These are phyloP conservation scores for Apis cerana DNA, from an alignment of 1,140 invertebrate species.

Conservation along the genomic window DNA sequence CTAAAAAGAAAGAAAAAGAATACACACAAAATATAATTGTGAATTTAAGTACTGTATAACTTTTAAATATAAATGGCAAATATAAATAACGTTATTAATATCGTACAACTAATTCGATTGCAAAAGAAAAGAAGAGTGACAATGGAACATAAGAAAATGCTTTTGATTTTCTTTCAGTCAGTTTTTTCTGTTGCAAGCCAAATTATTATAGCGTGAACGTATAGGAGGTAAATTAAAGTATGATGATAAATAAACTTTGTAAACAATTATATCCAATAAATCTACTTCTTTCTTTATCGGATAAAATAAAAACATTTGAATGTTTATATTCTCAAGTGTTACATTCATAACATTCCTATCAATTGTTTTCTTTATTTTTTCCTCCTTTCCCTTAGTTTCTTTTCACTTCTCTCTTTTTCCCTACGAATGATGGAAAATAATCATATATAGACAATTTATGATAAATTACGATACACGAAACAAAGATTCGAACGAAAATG, in stretches of 20 bases:
- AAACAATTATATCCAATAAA: not conserved
- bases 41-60: not conserved
- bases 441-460: not conserved
- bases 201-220: not conserved
- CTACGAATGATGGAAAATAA: not conserved
- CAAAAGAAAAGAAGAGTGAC: not conserved
- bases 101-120: not conserved
- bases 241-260: not conserved
- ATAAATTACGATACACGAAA: constrained; percentile 9
- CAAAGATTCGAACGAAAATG: constrained; percentile 19
- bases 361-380: not conserved
- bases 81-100: not conserved
- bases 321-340: not conserved
- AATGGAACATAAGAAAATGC: not conserved
- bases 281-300: not conserved
- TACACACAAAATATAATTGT: not conserved
- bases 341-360: not conserved
- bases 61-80: not conserved
- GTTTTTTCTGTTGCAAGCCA: not conserved
- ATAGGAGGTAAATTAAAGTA: not conserved
- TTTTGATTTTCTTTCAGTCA: not conserved
- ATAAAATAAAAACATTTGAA: not conserved
- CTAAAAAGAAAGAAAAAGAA: constrained; percentile 2
- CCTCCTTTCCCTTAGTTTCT: not conserved
- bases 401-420: constrained; percentile 31